These are phyloP conservation scores for Chaetorhynchus papuensis DNA, from an alignment of 2,113 vertebrate genomes.

Conservation along the genomic window DNA sequence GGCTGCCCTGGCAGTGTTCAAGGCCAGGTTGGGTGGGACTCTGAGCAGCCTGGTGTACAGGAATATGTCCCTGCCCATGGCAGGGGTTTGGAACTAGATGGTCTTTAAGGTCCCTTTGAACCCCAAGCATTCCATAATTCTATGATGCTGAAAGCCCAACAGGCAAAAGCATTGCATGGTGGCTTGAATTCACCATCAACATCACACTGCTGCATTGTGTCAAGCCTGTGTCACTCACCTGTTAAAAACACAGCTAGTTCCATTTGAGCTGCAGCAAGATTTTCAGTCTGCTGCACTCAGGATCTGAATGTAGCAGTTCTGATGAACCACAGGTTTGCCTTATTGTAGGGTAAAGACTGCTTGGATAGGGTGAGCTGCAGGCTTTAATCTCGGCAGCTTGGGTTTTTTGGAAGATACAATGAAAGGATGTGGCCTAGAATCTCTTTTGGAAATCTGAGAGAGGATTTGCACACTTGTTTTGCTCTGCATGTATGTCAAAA, in stretches of 20 bases:
- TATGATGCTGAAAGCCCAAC: not conserved
- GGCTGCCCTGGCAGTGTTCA: not conserved
- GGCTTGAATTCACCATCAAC: not conserved
- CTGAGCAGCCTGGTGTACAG: not conserved
- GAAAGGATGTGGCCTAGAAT: not conserved
- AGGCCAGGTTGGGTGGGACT: not conserved
- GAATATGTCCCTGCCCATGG: not conserved
- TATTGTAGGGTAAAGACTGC: not conserved
- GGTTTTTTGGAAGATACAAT: not conserved
- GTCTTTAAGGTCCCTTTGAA: not conserved
- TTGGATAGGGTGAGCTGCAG: not conserved
- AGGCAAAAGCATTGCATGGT: not conserved
- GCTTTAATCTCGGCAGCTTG: not conserved
- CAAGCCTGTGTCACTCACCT: not conserved
- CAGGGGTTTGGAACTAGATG: not conserved
- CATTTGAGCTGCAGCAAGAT: not conserved
- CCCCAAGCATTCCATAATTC: not conserved
- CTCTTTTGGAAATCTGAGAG: not conserved
- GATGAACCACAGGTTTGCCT: not conserved
- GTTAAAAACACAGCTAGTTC: not conserved
- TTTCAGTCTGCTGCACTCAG: not conserved
- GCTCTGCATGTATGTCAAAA: not conserved
- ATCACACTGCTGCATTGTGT: not conserved
- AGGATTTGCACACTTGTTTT: not conserved
- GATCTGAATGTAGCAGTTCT: not conserved